A percentile compares a stretch with the other conserved stretches of the same genome.
These are phyloP conservation scores for Cyclophora punctaria DNA, from an alignment of 2,888 invertebrate species.

Conservation along the genomic window DNA sequence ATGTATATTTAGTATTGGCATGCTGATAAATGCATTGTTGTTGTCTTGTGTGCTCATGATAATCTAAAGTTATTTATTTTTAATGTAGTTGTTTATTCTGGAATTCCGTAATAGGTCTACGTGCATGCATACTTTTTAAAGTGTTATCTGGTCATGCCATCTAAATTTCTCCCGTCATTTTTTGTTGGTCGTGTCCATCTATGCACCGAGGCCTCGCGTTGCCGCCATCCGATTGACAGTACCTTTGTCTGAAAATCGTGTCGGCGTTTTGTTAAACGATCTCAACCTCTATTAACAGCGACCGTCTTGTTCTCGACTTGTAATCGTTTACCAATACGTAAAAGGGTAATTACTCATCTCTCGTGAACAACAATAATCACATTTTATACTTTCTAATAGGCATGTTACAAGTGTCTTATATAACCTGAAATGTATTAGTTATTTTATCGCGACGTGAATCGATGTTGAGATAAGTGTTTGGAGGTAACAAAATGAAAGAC, in stretches of 20 bases:
- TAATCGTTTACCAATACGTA: conserved; percentile 56
- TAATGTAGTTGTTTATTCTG: too few species aligned
- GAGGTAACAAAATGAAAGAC: conserved; percentile 47
- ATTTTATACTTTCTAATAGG: conserved; percentile 54
- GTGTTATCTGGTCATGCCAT: conserved; percentile 34
- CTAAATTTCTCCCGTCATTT: conserved; percentile 42
- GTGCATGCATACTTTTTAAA: conserved; percentile 21
- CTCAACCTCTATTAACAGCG: conserved; percentile 62
- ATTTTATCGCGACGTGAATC: too few species aligned
- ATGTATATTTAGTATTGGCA: too few species aligned
- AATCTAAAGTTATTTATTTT: too few species aligned
- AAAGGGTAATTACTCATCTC: conserved; percentile 54
- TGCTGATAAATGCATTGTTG: too few species aligned
- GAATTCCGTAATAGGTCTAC: too few species aligned
- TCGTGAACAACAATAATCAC: conserved; percentile 43
- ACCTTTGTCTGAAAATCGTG: conserved; percentile 54
- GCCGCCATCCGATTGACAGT: conserved; percentile 42
- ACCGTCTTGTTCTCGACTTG: conserved; percentile 48
- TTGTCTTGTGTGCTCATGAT: too few species aligned
- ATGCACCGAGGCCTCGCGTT: conserved; percentile 25
- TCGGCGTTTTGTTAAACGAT: conserved; percentile 47
- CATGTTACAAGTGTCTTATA: conserved; percentile 9
- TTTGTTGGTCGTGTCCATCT: conserved; percentile 40
- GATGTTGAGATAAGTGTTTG: neutral
- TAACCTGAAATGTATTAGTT: neutral